Percentiles rank a stretch among this genome's conserved stretches.
These are phyloP conservation scores for Hydrochoerus hydrochaeris DNA, from an alignment of 2,113 vertebrate genomes.

Conservation along the genomic window DNA sequence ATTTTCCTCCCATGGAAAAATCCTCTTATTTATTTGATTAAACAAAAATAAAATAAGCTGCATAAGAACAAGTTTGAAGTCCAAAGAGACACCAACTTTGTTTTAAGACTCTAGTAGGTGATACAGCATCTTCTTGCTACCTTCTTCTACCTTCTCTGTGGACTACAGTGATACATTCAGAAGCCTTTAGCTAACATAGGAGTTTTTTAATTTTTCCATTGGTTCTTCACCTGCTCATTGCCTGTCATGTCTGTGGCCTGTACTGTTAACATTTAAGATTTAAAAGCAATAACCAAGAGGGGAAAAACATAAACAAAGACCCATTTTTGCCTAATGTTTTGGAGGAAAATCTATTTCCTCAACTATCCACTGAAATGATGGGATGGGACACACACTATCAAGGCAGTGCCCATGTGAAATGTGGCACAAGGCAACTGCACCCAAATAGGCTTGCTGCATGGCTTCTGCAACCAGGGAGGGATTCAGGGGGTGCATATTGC, in stretches of 20 bases:
- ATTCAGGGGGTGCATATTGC: neutral
- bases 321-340: neutral
- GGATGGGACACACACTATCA: neutral
- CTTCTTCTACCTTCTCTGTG: slow-evolving; percentile 89
- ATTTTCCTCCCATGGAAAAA: slow-evolving; percentile 80
- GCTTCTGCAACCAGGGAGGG: neutral
- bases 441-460: neutral
- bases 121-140: slow-evolving; percentile 92
- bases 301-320: neutral
- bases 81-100: slow-evolving; percentile 93
- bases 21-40: slow-evolving; percentile 95
- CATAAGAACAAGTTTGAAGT: slow-evolving; percentile 99
- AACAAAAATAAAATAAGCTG: slow-evolving; percentile 95
- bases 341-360: neutral
- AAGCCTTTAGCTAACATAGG: slow-evolving; percentile 85
- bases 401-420: neutral
- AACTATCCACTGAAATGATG: neutral
- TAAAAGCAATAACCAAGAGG: slow-evolving; percentile 50
- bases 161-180: slow-evolving; percentile 91
- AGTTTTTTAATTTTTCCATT: slow-evolving; percentile 82
- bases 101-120: slow-evolving; percentile 92
- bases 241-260: slow-evolving; percentile 83
- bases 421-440: neutral
- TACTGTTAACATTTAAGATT: slow-evolving; percentile 49
- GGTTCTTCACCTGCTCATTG: slow-evolving; percentile 81